Conservation (phyloP, 1,140 invertebrate species). For the Aphis gossypii region DNA sequence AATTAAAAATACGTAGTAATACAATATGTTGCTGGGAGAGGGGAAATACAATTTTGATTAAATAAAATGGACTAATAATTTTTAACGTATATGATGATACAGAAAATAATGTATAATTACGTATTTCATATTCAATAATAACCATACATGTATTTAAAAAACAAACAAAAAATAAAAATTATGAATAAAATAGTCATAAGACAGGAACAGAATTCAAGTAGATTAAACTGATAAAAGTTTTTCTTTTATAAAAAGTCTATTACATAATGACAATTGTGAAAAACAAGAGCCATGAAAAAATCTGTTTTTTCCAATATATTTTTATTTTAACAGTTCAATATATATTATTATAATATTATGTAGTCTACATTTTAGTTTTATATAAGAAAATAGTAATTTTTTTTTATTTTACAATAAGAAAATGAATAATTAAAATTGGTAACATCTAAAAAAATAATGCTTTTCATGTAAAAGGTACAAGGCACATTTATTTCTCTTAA, state of each 20-base stretch:
- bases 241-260: neutral
- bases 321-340: conserved; percentile 51
- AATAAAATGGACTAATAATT: conserved; percentile 32
- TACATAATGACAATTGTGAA: neutral
- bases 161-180: conserved; percentile 43
- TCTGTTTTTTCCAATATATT: conserved; percentile 21
- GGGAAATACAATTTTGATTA: conserved; percentile 16
- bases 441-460: conserved; percentile 58
- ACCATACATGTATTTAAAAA: conserved; percentile 19
- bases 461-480: conserved; percentile 56
- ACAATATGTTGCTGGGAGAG: neutral
- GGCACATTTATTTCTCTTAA: conserved; percentile 57
- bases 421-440: conserved; percentile 50
- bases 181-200: conserved; percentile 43
- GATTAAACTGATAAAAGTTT: conserved; percentile 26
- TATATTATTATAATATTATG: conserved; percentile 23
- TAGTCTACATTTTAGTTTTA: conserved; percentile 33
- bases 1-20: conserved; percentile 2
- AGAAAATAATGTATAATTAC: neutral
- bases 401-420: conserved; percentile 50
- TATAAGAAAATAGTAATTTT: conserved; percentile 42
- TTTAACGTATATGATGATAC: neutral
- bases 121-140: conserved; percentile 6
- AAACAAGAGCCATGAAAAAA: conserved; percentile 36
- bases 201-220: conserved; percentile 49